phyloP scores from a whole-genome alignment of 2,888 invertebrate species.

The Stenurella melanura region DNA sequence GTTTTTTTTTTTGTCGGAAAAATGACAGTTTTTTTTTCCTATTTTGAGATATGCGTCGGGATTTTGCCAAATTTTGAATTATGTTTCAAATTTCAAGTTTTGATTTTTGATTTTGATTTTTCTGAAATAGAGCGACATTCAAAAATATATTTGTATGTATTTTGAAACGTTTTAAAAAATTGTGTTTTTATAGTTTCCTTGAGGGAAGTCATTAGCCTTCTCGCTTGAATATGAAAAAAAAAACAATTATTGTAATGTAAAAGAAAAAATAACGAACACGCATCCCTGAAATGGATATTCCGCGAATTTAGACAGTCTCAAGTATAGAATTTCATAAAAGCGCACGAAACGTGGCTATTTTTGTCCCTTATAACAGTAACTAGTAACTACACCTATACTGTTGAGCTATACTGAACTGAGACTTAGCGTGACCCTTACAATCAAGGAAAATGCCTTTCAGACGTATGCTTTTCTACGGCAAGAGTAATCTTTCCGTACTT shows the following conservation, averaged over 20 bases:
- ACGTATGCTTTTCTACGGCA: constrained; percentile 25
- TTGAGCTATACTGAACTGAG: constrained; percentile 32
- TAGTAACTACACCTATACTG: constrained; percentile 17
- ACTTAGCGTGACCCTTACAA: constrained; percentile 34
- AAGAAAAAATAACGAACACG: neutral
- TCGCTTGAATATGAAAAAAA: neutral
- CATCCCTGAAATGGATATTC: neutral
- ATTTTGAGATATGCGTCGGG: too few relatives aligned
- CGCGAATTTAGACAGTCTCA: neutral
- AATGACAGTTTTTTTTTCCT: too few relatives aligned
- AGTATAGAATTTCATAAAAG: neutral
- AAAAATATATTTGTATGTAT: too few relatives aligned
- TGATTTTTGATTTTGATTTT: too few relatives aligned
- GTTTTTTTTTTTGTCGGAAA: too few relatives aligned
- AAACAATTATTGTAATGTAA: neutral
- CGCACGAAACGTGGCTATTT: neutral
- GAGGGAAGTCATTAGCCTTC: too few relatives aligned
- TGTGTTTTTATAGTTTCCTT: too few relatives aligned
- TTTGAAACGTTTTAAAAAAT: too few relatives aligned
- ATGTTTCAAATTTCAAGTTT: too few relatives aligned
- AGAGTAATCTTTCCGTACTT: constrained; percentile 24
- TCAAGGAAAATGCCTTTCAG: constrained; percentile 30
- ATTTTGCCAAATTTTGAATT: too few relatives aligned
- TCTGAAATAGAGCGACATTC: too few relatives aligned
- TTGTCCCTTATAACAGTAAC: constrained; percentile 26